These are phyloP conservation scores for Apostichopus parvimensis DNA, from an alignment of 35 echinoderm and acorn worm species.

Conservation along the genomic window DNA sequence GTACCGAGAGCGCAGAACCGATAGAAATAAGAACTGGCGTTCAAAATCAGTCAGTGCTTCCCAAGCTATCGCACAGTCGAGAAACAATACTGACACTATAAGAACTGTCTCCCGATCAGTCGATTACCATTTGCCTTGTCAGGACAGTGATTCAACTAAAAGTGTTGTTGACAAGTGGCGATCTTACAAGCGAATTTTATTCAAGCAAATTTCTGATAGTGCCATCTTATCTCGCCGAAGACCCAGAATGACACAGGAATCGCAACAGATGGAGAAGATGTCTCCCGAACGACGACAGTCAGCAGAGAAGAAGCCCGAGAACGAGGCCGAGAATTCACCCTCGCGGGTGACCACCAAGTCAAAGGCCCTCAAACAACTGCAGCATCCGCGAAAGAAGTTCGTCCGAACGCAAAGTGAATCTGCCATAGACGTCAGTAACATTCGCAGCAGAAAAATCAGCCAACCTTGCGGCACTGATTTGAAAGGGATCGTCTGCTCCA, in stretches of 20 bases:
- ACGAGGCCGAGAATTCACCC: constrained; percentile 35
- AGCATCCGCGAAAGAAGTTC: constrained; percentile 57
- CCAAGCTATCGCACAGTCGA: not conserved
- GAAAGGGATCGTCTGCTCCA: constrained; percentile 52
- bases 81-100: constrained; percentile 28
- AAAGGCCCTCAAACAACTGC: constrained; percentile 44
- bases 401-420: constrained; percentile 56
- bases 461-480: constrained; percentile 29
- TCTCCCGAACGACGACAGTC: not conserved
- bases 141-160: constrained; percentile 28
- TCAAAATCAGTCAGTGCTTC: constrained; percentile 49
- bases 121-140: constrained; percentile 31
- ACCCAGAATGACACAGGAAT: constrained; percentile 53
- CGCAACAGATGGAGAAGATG: constrained; percentile 38
- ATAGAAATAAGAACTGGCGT: constrained; percentile 47
- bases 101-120: constrained; percentile 41
- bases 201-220: constrained; percentile 51
- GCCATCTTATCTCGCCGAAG: constrained; percentile 45
- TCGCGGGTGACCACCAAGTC: constrained; percentile 19
- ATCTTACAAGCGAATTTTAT: constrained; percentile 47
- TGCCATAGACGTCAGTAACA: constrained; percentile 52
- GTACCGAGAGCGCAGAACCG: constrained; percentile 36
- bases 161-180: constrained; percentile 53
- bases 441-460: constrained; percentile 31
- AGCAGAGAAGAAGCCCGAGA: not conserved